Base-by-base conservation (phyloP, 2,797 vertebrate species). In the Cottoperca gobio region DNA sequence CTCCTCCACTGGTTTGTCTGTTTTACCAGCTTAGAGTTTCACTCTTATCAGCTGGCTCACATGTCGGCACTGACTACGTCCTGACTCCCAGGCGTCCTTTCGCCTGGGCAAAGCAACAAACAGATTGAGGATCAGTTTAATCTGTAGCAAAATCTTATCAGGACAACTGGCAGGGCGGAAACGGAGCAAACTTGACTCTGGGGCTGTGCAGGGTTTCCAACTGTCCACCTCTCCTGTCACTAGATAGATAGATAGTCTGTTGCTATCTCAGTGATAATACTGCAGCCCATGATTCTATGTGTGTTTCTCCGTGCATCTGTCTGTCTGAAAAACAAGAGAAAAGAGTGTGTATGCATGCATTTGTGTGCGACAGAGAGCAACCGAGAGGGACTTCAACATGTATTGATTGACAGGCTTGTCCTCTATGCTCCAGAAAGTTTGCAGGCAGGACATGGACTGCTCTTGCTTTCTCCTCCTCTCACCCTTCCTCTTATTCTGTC, bases 11-110 rank as follows among this genome's bases (percentile, higher is more conserved):
- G 70, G 53, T 79, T 76, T 42, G 55, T 37, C 72, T 88, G 76
- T 81, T 89, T 82, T 54, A 76, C 79, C 76, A 86, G 90, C 82
- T 88, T 92, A 78, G 77, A 83, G 91, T 95, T 93, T 94, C 93
- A 90, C 72, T 81, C 87, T 90, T 91, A 93, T 94, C 91, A 76
- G 77, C 68, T 35, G 67, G 70, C 81, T 94, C 91, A 87, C 85
- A 84, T 93, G 81, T 90, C 89, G 48, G 37, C 48, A 64, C 63
- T 46, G 79, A 64, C 67, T 46, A 21, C 12, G 66, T 52, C 70
- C 69, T 46, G 64, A 73, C 79, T 82, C 73, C 65, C 66, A 62
- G 60, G 78, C 78, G 64, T 82, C 54, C 70, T 67, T 42, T 68
- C 17, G 4, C 23, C 33, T 45, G 17, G 42, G 39, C 50, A 64